Percentiles rank a stretch among this genome's conserved stretches.
phyloP scores from a whole-genome alignment of 2,888 invertebrate genomes.

The Spilarctia lutea region DNA sequence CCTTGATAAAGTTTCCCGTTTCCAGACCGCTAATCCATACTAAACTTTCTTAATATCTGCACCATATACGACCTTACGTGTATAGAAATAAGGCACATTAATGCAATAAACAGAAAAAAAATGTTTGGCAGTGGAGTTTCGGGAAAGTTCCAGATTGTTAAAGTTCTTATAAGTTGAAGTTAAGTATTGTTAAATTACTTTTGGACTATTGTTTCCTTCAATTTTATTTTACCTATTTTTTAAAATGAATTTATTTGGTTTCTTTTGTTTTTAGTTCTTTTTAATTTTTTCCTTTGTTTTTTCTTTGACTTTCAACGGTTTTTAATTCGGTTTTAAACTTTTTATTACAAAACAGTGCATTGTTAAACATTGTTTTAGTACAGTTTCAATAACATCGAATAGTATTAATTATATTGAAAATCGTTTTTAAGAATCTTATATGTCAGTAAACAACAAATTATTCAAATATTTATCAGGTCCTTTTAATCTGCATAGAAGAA shows the following conservation, averaged over 20 bases:
- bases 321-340: too few relatives aligned
- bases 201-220: constrained; percentile 17
- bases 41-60: constrained; percentile 64
- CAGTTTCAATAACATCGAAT: not conserved
- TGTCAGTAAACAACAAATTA: not conserved
- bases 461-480: not conserved
- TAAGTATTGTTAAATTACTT: constrained; percentile 53
- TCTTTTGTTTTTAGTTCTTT: not conserved
- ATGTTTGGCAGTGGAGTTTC: constrained; percentile 44
- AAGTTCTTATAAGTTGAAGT: constrained; percentile 59
- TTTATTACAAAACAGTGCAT: too few relatives aligned
- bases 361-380: too few relatives aligned
- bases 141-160: constrained; percentile 59
- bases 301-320: not conserved
- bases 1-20: constrained; percentile 55
- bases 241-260: not conserved
- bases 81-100: constrained; percentile 51
- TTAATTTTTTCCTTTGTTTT: not conserved
- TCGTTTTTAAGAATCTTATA: not conserved
- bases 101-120: constrained; percentile 34
- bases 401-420: not conserved
- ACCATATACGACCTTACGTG: constrained; percentile 65
- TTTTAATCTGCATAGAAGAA: too few relatives aligned
- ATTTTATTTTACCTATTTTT: not conserved
- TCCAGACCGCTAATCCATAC: constrained; percentile 71